Evolutionary conservation across 2,797 vertebrate species (phyloP).

Genomic region (Dendrocincla fuliginosa): DNA sequence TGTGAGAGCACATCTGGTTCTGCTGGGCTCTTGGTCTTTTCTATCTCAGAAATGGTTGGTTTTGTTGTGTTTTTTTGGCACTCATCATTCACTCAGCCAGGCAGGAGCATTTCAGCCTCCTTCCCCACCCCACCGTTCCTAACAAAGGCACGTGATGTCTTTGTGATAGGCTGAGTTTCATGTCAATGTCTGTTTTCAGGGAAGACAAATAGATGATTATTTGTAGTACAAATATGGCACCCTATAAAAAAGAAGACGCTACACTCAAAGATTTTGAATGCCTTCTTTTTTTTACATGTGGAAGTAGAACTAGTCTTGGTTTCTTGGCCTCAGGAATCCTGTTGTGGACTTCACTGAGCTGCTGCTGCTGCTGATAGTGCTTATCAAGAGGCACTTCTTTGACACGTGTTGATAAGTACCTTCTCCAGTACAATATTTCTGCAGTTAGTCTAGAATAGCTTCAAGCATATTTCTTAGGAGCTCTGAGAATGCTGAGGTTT

Average conservation of each 20-base stretch:
- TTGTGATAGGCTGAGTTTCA: neutral
- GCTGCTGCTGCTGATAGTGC: neutral
- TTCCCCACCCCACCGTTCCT: neutral
- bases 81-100: neutral
- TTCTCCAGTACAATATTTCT: neutral
- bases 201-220: neutral
- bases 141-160: neutral
- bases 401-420: neutral
- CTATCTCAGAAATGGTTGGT: neutral
- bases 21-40: neutral
- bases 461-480: neutral
- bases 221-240: neutral
- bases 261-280: neutral
- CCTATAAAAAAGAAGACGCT: neutral
- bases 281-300: rapidly evolving
- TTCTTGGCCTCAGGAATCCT: neutral
- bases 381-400: neutral
- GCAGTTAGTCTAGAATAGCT: neutral
- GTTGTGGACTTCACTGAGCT: neutral
- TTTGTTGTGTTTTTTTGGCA: neutral
- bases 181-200: neutral
- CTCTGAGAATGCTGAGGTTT: neutral
- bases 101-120: neutral
- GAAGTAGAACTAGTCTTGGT: neutral
- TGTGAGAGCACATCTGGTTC: neutral